Conservation (phyloP, 2,797 vertebrate genomes). For the Sebastes vulpes region DNA sequence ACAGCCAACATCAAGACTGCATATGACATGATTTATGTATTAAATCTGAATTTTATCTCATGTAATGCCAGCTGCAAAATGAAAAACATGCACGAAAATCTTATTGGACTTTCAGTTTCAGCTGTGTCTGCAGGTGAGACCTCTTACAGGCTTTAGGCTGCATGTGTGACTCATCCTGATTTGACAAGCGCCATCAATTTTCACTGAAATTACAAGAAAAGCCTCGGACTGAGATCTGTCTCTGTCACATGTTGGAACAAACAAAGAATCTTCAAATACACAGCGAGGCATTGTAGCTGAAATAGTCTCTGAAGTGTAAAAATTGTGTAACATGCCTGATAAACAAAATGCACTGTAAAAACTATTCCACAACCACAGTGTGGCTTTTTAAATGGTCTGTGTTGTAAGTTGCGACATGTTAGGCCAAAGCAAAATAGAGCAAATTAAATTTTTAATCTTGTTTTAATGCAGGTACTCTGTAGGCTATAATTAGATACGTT, state of each 20-base stretch:
- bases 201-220: neutral
- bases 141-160: slow-evolving; percentile 8
- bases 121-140: slow-evolving; percentile 28
- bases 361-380: neutral
- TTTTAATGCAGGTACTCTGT: neutral
- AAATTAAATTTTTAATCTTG: neutral
- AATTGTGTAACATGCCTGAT: neutral
- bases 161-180: slow-evolving; percentile 32
- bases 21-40: neutral
- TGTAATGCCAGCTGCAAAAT: slow-evolving; percentile 18
- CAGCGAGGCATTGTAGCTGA: neutral
- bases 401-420: neutral
- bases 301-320: neutral
- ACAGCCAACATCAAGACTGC: neutral
- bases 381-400: neutral
- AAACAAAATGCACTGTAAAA: neutral
- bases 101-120: neutral
- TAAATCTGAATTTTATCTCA: neutral
- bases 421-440: neutral
- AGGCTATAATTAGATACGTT: neutral
- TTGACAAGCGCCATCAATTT: slow-evolving; percentile 43
- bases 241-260: neutral
- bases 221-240: slow-evolving; percentile 2
- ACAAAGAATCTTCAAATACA: neutral
- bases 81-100: neutral